Conservation (phyloP, 1,140 invertebrate genomes). For the Ladona fulva region DNA sequence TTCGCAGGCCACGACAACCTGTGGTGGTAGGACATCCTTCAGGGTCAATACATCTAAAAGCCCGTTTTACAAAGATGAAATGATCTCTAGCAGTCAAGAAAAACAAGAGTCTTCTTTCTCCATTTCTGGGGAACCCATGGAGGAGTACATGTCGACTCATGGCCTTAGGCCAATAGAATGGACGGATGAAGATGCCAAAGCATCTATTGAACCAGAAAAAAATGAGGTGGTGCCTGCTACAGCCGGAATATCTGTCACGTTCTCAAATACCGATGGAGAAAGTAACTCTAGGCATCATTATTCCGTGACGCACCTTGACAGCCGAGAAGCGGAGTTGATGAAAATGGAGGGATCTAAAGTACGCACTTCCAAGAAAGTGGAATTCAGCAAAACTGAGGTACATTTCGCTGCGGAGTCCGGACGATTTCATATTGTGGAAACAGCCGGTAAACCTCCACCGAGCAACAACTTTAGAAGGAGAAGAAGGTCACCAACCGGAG, state of each 20-base stretch:
- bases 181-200: background rate
- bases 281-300: background rate
- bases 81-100: background rate
- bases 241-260: background rate
- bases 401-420: slow-evolving; percentile 77
- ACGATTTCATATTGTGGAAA: slow-evolving; percentile 75
- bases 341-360: background rate
- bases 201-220: background rate
- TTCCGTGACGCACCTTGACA: background rate
- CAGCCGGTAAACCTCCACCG: slow-evolving; percentile 71
- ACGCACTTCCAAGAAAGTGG: slow-evolving; percentile 54
- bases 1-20: background rate
- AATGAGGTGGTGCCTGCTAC: background rate
- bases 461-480: slow-evolving; percentile 62
- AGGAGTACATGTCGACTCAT: background rate
- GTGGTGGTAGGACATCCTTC: background rate
- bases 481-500: slow-evolving; percentile 33
- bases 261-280: background rate
- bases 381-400: slow-evolving; percentile 76
- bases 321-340: background rate
- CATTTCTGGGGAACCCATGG: background rate
- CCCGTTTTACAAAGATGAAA: background rate
- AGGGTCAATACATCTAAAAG: background rate
- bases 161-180: background rate
- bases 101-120: no score